phyloP scores from a whole-genome alignment of 2,888 invertebrate species.

The Notodonta ziczac region DNA sequence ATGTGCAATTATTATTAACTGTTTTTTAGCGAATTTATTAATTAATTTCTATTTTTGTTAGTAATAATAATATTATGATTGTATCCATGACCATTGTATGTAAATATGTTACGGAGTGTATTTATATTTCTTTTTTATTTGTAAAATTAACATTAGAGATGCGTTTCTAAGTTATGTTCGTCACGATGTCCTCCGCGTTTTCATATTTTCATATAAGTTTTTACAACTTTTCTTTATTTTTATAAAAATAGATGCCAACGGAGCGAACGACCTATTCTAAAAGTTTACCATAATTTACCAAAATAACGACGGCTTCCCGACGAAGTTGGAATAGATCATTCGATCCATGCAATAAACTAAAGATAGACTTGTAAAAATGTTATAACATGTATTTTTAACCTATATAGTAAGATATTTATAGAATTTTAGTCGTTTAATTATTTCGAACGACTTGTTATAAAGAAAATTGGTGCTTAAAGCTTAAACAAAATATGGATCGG shows the following conservation, averaged over 20 bases:
- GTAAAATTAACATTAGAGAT: constrained; percentile 59
- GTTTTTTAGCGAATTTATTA: constrained; percentile 79
- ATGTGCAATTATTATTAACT: constrained; percentile 67
- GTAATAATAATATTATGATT: constrained; percentile 51
- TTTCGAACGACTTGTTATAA: constrained; percentile 85
- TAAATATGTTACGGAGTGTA: constrained; percentile 78
- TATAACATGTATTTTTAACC: constrained; percentile 84
- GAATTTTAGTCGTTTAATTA: constrained; percentile 84
- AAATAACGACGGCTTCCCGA: constrained; percentile 13
- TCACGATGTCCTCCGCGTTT: constrained; percentile 51
- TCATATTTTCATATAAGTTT: constrained; percentile 58
- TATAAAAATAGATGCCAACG: constrained; percentile 51
- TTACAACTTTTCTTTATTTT: constrained; percentile 58
- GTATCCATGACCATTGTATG: constrained; percentile 66
- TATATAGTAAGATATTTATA: constrained; percentile 85
- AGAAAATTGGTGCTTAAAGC: constrained; percentile 85
- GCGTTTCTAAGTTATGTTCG: constrained; percentile 55
- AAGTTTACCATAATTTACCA: constrained; percentile 27
- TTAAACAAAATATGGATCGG: constrained; percentile 77
- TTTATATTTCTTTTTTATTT: constrained; percentile 54
- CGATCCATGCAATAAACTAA: constrained; percentile 64
- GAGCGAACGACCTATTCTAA: constrained; percentile 58
- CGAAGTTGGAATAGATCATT: constrained; percentile 57
- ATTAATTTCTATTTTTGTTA: constrained; percentile 53
- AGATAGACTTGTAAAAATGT: constrained; percentile 84